Conservation (phyloP, 2,888 invertebrate species). For the Matsumyia berberina region DNA sequence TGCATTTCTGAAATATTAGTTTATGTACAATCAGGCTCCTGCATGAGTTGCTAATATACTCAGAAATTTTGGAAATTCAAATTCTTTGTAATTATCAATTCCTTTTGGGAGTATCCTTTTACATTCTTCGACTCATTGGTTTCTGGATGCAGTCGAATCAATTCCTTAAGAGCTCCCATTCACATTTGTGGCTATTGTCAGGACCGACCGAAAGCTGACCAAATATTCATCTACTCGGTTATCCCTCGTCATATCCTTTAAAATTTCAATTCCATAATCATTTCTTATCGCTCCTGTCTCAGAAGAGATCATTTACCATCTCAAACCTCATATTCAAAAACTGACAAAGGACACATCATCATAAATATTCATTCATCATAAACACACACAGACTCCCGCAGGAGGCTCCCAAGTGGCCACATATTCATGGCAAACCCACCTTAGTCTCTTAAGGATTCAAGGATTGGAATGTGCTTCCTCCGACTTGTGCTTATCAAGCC, state of each 20-base stretch:
- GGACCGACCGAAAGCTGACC: background rate
- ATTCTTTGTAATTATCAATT: conserved; percentile 19
- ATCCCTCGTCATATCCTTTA: too few species aligned
- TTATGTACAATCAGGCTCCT: background rate
- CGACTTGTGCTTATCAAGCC: conserved; percentile 10
- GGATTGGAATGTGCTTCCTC: background rate
- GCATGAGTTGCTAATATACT: background rate
- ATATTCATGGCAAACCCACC: background rate
- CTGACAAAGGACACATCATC: conserved; percentile 52
- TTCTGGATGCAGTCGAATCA: too few species aligned
- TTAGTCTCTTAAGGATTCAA: conserved; percentile 6
- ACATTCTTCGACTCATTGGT: background rate
- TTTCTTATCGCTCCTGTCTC: background rate
- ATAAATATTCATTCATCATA: conserved; percentile 39
- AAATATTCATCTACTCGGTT: background rate
- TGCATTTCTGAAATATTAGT: conserved; percentile 10
- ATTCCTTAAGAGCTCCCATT: too few species aligned
- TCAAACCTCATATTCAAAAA: background rate
- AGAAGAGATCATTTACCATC: background rate
- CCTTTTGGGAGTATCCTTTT: conserved; percentile 1
- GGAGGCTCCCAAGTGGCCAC: background rate
- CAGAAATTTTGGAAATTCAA: conserved; percentile 6
- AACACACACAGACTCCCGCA: background rate
- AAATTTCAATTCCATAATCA: conserved; percentile 8
- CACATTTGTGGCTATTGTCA: background rate